Base-by-base conservation (phyloP, 1,140 invertebrate species). In the Pachypsylla venusta region DNA sequence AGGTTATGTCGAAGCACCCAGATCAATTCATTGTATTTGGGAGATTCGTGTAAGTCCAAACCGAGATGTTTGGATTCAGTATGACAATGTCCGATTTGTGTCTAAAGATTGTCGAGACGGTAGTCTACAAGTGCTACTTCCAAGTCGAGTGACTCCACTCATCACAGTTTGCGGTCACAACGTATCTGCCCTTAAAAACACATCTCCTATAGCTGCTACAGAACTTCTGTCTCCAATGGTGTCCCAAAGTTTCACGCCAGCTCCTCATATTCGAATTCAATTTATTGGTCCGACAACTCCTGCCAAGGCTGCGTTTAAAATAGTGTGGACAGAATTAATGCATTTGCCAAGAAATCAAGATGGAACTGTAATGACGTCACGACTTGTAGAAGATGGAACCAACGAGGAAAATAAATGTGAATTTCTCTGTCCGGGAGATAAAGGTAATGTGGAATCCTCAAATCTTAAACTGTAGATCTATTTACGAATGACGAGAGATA, bases 11-110 rank as follows among this genome's bases (percentile, higher is more conserved):
- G 80, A 82, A 63, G 80, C 82, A 10, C 83, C 83, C 0, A 80
- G 85, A 57, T 77, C 79, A 1, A 84, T 90, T 54, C 84, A 86
- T 64, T 93, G 88, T 67, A 87, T 92, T 56, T 92, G 88, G 88
- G 87, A 92, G 66, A 73, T 92, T 25, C 78, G 81, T 59, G 85
- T 90, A 2, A 85, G 84, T 60, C 77, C 79, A 54, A 85, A 89
- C 30, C 73, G 85, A 40, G 87, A 92, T 70, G 76, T 92, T 3
- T 90, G 84, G 83, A 69, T 93, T 1, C 85, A 89, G 66, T 83
- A 91, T 66, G 88, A 91, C 64, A 85, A 88, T 62, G 84, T 89
- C 12, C 84, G 87, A 61, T 92, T 92, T 67, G 80, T 83, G 0
- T 81, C 80, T 0, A 78, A 85, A 30, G 81, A 82, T 48, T 91